Evolutionary conservation across 2,797 vertebrate species (phyloP), one percentile per base, ranked within the genome.

Genomic region (Sarcoramphus papa): DNA sequence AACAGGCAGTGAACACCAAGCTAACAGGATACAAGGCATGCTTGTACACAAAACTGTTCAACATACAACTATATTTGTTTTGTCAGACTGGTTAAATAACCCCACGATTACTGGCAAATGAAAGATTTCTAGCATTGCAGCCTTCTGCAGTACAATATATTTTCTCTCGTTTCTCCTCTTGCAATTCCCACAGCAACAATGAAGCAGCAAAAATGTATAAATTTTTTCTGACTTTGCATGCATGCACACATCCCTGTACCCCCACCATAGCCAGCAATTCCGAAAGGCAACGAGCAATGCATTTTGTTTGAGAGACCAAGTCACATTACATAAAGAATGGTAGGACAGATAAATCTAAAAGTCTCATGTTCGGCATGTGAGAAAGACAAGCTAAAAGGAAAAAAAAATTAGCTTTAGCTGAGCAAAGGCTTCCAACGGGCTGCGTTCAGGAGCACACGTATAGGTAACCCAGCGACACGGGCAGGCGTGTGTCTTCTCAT

Each of bases 401-500:
- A 72, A 37, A 37, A 37, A 80, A 75, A 23, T 2, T 23, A 53
- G 12, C 14, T 56, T 43, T 37, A 62, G 21, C 16, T 85, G 33
- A 56, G 59, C 2, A 1, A 69, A 63, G 25, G 10, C n/a, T 78
- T 65, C 12, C 5, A 31, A 24, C 0, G 1, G 74, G 15, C 40
- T 50, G 16, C 0, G 0, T 59, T 68, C 35, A 51, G 73, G 60
- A 68, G 17, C 41, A 25, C 23, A 43, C 0, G 1, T 6, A 18
- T 3, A 50, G 60, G 23, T 40, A 47, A 75, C 14, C 8, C 43
- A 22, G 37, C 2, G 21, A 18, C 57, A 47, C 0, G 1, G 20
- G 22, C 35, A 68, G 27, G 20, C 3, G 2, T 3, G 24, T 25
- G 9, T 33, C 60, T 45, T 35, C 10, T 17, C 4, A 0, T 9